Evolutionary conservation across 1,140 invertebrate species (phyloP).

Genomic region (Papilio machaon): DNA sequence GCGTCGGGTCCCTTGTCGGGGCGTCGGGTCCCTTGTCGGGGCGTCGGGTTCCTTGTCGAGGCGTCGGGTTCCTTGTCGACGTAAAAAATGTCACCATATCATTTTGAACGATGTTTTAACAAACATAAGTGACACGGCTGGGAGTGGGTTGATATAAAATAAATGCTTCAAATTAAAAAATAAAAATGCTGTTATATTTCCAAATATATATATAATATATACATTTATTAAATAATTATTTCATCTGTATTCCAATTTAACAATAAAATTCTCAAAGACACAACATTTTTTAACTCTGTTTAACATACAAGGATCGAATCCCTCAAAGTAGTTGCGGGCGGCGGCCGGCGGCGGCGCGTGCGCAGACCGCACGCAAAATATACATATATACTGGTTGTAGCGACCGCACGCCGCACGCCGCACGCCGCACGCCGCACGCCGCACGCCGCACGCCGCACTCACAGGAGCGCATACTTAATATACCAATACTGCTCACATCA

Average conservation of each 20-base stretch:
- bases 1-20: too few species aligned
- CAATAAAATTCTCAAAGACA: conserved; percentile 81
- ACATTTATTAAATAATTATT: conserved; percentile 81
- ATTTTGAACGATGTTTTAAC: too few species aligned
- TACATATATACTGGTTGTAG: conserved; percentile 3
- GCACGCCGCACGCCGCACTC: background rate
- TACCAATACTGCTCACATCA: conserved; percentile 30
- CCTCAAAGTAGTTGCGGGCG: conserved; percentile 33
- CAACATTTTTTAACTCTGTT: conserved; percentile 78
- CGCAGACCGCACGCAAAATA: background rate
- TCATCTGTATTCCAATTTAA: conserved; percentile 81
- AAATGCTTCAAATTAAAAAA: conserved; percentile 42
- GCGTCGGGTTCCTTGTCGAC: too few species aligned
- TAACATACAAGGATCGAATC: conserved; percentile 72
- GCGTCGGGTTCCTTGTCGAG: too few species aligned
- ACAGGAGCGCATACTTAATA: background rate
- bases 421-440: background rate
- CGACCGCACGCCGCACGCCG: background rate
- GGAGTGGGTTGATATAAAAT: background rate
- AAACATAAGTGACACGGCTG: background rate
- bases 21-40: too few species aligned
- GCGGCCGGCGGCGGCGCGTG: background rate
- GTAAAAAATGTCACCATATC: too few species aligned
- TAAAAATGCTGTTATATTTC: conserved; percentile 68
- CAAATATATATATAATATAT: conserved; percentile 81